Evolutionary conservation across 1,140 invertebrate species (phyloP), one percentile per base, ranked within the genome.

Genomic region (Drepana arcuata): DNA sequence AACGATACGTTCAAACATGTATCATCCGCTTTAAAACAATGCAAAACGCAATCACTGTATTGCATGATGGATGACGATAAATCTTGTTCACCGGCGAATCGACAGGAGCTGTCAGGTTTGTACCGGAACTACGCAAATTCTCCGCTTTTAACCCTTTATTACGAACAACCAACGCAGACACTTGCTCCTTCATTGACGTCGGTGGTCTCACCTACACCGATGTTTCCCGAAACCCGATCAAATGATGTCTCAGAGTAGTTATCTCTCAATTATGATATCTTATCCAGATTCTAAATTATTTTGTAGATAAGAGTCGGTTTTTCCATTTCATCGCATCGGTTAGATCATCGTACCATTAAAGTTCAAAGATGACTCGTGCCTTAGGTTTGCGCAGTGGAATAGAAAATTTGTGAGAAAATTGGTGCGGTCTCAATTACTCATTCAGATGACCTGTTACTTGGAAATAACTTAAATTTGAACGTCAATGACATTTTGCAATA

Each of bases 351-450:
- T 33, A 42, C 12, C 43, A 48, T 61, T 51, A 45, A 51, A 56
- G 51, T 64, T 66, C 50, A 73, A 49, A 13, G 38, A 45, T 55
- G 65, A 60, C 68, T 73, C 63, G 69, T 77, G 67, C 66, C 47
- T 55, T 80, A 73, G 56, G 49, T 51, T 48, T 36, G 43, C 41
- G 41, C 69, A 75, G 48, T 70, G 47, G 60, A 55, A 75, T 56
- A 70, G 72, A 77, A 80, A 80, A 78, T 74, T 63, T 36, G 46
- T 49, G 34, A 46, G 43, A 55, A 60, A 60, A 68, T 68, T 67
- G 53, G 64, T 74, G 70, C 53, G 70, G 72, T 77, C 47, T 41
- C 30, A 44, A 53, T 56, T 41, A 48, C 33, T 30, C 41, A 24
- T 39, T 40, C 48, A 53, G 48, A 49, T 58, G 60, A 66, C 43